Conservation (phyloP, 1,140 invertebrate genomes). For the Bombus vancouverensis region DNA sequence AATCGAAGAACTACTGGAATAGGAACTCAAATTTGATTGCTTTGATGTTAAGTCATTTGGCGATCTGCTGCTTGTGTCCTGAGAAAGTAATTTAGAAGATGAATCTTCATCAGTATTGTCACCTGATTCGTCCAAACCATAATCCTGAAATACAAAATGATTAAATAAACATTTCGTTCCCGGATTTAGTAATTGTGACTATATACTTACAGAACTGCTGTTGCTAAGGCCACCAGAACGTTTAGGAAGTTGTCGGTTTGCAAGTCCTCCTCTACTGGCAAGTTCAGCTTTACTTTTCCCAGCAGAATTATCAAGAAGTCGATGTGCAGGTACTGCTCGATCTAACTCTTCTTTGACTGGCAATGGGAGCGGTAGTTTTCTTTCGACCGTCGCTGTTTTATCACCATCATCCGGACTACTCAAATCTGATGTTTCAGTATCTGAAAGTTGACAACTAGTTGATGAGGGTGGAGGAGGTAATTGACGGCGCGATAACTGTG, state of each 20-base stretch:
- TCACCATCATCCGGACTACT: slow-evolving; percentile 88
- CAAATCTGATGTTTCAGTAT: slow-evolving; percentile 88
- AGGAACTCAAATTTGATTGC: slow-evolving; percentile 80
- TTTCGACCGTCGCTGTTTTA: slow-evolving; percentile 89
- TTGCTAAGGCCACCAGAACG: slow-evolving; percentile 84
- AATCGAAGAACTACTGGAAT: slow-evolving; percentile 80
- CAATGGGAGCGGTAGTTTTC: slow-evolving; percentile 84
- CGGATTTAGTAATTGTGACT: slow-evolving; percentile 23
- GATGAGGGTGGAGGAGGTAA: slow-evolving; percentile 86
- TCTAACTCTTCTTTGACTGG: slow-evolving; percentile 91
- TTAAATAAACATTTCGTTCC: not conserved
- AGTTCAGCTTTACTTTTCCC: slow-evolving; percentile 95
- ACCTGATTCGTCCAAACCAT: slow-evolving; percentile 87
- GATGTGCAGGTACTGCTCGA: slow-evolving; percentile 91
- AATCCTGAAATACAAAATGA: slow-evolving; percentile 82
- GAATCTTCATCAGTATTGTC: slow-evolving; percentile 88
- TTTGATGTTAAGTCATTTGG: slow-evolving; percentile 77
- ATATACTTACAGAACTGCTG: slow-evolving; percentile 85
- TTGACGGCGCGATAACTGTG: slow-evolving; percentile 87
- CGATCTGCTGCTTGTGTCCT: slow-evolving; percentile 75
- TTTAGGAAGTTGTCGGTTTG: slow-evolving; percentile 81
- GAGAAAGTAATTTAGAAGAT: slow-evolving; percentile 75
- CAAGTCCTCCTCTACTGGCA: slow-evolving; percentile 87
- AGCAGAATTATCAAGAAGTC: slow-evolving; percentile 93
- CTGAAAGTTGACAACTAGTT: slow-evolving; percentile 86